Conservation (phyloP, 2,113 vertebrate species). For the Gopherus evgoodei region DNA sequence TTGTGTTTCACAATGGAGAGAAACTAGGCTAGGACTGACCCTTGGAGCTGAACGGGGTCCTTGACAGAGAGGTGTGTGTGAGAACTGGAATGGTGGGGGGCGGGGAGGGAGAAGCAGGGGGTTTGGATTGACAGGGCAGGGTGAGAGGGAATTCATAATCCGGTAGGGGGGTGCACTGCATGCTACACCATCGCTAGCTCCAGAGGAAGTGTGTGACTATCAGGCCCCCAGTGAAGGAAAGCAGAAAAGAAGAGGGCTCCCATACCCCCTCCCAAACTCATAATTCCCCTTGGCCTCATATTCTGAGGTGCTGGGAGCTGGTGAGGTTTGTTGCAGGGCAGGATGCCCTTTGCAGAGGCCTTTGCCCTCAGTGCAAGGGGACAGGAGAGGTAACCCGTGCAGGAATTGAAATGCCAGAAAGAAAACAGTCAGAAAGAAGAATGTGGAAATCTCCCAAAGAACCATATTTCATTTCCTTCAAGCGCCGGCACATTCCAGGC, state of each 20-base stretch:
- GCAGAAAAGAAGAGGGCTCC: background rate
- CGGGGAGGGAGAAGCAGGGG: background rate
- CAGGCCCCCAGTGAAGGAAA: background rate
- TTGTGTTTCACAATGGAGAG: background rate
- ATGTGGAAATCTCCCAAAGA: background rate
- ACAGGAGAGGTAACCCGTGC: background rate
- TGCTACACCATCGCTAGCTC: background rate
- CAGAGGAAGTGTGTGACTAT: background rate
- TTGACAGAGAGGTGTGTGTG: background rate
- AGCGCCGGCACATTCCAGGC: background rate
- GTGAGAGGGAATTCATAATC: background rate
- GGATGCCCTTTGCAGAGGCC: background rate
- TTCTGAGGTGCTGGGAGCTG: background rate
- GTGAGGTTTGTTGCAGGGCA: background rate
- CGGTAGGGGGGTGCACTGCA: background rate
- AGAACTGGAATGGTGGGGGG: background rate
- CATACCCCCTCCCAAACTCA: background rate
- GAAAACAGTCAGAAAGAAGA: background rate
- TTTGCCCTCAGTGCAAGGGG: rapidly evolving
- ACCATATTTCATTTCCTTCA: background rate
- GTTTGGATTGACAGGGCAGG: background rate
- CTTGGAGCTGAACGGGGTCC: background rate
- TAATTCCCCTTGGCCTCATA: background rate
- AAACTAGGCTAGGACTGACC: background rate
- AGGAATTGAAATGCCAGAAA: background rate